phyloP scores from a whole-genome alignment of 2,888 invertebrate genomes.

The Andricus curvator region DNA sequence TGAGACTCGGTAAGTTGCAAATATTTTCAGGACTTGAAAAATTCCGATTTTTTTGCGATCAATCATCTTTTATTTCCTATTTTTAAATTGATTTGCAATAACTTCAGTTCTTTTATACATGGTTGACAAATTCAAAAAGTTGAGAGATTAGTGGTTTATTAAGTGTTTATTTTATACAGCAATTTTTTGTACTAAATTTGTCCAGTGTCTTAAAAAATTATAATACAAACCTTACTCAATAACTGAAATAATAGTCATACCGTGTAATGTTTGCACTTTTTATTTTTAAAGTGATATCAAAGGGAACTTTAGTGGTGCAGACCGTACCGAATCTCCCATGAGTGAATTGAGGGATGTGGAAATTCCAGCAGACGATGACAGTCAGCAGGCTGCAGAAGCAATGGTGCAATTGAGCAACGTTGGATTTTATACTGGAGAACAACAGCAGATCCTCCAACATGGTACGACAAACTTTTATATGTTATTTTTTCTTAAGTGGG shows the following conservation, averaged over 20 bases:
- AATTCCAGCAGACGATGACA: constrained; percentile 81
- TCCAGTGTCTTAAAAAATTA: no score
- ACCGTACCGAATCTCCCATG: constrained; percentile 11
- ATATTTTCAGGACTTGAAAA: background rate
- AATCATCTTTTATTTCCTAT: no score
- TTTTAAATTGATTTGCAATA: no score
- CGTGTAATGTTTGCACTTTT: background rate
- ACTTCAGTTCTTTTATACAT: no score
- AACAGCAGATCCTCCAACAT: constrained; percentile 72
- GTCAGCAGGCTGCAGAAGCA: constrained; percentile 86
- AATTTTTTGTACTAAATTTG: no score
- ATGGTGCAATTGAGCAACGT: constrained; percentile 87
- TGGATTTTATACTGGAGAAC: constrained; percentile 82
- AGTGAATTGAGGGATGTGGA: constrained; percentile 63
- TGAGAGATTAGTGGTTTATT: no score
- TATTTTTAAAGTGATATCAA: constrained; percentile 18
- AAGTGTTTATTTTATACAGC: no score
- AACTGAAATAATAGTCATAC: no score
- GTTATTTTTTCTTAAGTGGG: no score
- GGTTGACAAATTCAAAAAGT: no score
- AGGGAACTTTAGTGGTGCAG: background rate
- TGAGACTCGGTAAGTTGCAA: constrained; percentile 65
- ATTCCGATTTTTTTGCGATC: no score
- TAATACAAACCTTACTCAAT: no score
- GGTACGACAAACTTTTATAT: constrained; percentile 61